Conservation (phyloP, 2,113 vertebrate genomes). For the Callopanchax toddi region DNA sequence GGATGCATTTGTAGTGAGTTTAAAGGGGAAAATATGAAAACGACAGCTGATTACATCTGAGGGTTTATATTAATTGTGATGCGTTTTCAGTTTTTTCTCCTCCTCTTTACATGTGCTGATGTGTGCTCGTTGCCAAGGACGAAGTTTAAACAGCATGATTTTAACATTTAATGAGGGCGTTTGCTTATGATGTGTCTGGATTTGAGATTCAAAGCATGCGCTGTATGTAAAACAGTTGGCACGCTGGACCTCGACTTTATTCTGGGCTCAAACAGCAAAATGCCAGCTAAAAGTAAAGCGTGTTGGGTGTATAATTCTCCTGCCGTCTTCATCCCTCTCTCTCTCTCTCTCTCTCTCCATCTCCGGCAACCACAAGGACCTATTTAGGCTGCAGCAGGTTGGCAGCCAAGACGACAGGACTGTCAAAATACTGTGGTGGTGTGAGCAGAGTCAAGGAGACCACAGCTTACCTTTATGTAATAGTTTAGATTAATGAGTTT, state of each 20-base stretch:
- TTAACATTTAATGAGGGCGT: constrained; percentile 70
- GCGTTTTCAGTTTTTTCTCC: constrained; percentile 34
- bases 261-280: constrained; percentile 57
- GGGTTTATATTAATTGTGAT: constrained; percentile 74
- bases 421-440: constrained; percentile 63
- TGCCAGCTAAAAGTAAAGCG: constrained; percentile 57
- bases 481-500: constrained; percentile 59
- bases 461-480: constrained; percentile 62
- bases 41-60: constrained; percentile 64
- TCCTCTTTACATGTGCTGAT: constrained; percentile 63
- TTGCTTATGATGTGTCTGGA: constrained; percentile 70
- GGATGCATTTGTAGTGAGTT: constrained; percentile 57
- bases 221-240: constrained; percentile 74
- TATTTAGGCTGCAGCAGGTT: constrained; percentile 67
- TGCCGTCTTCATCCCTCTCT: neutral
- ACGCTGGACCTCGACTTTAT: constrained; percentile 55
- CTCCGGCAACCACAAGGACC: constrained; percentile 65
- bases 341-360: constrained; percentile 17
- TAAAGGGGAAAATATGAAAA: constrained; percentile 63
- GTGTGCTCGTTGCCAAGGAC: constrained; percentile 70
- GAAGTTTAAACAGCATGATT: constrained; percentile 77
- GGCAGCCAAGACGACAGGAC: constrained; percentile 57
- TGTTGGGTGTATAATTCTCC: constrained; percentile 45
- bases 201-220: constrained; percentile 72
- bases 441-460: constrained; percentile 50